These are phyloP conservation scores for Melanaphis sacchari DNA, from an alignment of 1,140 invertebrate species.

Conservation along the genomic window DNA sequence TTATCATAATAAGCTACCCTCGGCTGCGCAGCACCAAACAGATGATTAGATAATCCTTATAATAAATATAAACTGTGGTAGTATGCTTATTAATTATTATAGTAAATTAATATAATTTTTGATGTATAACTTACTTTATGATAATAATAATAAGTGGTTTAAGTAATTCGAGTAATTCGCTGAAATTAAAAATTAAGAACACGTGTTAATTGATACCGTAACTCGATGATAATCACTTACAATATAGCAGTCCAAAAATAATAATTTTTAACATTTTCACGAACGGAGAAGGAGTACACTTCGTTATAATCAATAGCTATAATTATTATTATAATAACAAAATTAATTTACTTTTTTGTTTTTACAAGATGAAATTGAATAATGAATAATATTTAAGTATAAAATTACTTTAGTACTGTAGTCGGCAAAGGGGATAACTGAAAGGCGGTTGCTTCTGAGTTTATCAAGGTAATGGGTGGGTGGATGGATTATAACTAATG, in stretches of 20 bases:
- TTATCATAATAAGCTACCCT: not conserved
- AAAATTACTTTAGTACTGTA: too few species aligned
- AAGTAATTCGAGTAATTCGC: not conserved
- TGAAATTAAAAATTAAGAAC: not conserved
- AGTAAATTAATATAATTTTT: not conserved
- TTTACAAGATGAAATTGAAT: not conserved
- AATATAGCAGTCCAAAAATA: not conserved
- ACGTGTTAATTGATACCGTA: not conserved
- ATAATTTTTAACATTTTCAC: not conserved
- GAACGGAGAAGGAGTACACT: not conserved
- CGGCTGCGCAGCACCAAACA: not conserved
- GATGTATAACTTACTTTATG: not conserved
- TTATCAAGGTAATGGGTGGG: too few species aligned
- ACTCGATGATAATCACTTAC: not conserved
- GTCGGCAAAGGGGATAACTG: too few species aligned
- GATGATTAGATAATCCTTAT: not conserved
- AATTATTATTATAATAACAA: not conserved
- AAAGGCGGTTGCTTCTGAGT: too few species aligned
- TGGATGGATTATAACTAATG: too few species aligned
- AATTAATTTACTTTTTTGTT: not conserved
- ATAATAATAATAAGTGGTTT: not conserved
- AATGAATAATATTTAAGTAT: not conserved
- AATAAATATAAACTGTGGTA: not conserved
- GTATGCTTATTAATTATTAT: not conserved
- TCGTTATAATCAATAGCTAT: not conserved